Evolutionary conservation across 2,888 invertebrate genomes (phyloP).

Genomic region (Electrophaes corylata): DNA sequence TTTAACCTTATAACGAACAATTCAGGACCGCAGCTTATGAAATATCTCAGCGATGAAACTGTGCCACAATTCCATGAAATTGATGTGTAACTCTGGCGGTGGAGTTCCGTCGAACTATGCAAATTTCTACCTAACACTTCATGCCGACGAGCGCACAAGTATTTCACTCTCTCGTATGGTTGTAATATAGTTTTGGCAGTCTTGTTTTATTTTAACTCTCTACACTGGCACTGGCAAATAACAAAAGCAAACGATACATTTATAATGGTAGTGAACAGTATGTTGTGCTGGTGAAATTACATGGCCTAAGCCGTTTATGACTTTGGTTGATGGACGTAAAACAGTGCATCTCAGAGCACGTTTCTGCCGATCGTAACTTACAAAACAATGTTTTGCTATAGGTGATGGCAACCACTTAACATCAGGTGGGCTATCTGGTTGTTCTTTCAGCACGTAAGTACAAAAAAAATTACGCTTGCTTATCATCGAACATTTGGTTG

Average conservation of each 20-base stretch:
- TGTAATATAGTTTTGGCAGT: background rate
- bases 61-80: constrained; percentile 43
- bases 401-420: too few species aligned
- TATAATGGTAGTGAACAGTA: too few species aligned
- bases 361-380: too few species aligned
- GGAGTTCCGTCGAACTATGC: constrained; percentile 70
- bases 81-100: constrained; percentile 58
- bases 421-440: too few species aligned
- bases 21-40: constrained; percentile 34
- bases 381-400: too few species aligned
- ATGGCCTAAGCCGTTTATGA: too few species aligned
- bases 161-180: constrained; percentile 37
- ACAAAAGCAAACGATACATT: background rate
- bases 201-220: background rate
- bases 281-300: too few species aligned
- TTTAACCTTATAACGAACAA: background rate
- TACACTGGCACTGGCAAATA: background rate
- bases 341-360: too few species aligned
- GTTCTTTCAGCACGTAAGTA: too few species aligned
- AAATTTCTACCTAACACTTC: constrained; percentile 72
- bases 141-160: constrained; percentile 62
- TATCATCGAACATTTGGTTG: too few species aligned
- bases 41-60: constrained; percentile 50
- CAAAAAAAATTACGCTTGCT: too few species aligned
- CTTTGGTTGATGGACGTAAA: too few species aligned